These are phyloP conservation scores for Corbicula japonica DNA, from an alignment of 2,888 invertebrate species.

Conservation along the genomic window DNA sequence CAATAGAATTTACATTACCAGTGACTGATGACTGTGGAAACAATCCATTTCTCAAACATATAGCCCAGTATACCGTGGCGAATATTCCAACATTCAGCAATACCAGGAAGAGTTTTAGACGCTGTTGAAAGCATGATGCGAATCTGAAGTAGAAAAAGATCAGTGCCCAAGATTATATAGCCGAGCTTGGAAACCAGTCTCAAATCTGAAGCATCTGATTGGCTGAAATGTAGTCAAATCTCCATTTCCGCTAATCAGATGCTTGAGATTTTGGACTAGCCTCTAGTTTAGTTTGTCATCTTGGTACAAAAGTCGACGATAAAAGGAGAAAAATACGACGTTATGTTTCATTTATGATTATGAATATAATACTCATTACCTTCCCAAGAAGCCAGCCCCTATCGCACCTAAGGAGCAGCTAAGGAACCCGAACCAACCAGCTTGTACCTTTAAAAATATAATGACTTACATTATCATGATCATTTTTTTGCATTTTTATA, in stretches of 20 bases:
- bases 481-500: neutral
- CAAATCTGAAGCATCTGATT: no score
- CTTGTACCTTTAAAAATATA: slow-evolving; percentile 67
- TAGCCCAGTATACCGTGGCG: neutral
- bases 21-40: neutral
- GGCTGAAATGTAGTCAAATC: no score
- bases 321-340: neutral
- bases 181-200: no score
- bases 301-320: neutral
- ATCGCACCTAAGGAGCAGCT: slow-evolving; percentile 64
- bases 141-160: slow-evolving; percentile 6
- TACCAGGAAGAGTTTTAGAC: neutral
- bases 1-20: no score
- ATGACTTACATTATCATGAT: neutral
- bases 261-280: no score
- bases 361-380: neutral
- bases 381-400: slow-evolving; percentile 31
- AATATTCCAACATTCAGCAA: neutral
- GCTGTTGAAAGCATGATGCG: neutral
- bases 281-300: no score
- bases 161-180: no score
- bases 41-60: slow-evolving; percentile 1
- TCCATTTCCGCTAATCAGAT: no score
- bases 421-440: slow-evolving; percentile 79
- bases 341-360: neutral